Conservation (phyloP, 1,140 invertebrate species). For the Euura lappo region DNA sequence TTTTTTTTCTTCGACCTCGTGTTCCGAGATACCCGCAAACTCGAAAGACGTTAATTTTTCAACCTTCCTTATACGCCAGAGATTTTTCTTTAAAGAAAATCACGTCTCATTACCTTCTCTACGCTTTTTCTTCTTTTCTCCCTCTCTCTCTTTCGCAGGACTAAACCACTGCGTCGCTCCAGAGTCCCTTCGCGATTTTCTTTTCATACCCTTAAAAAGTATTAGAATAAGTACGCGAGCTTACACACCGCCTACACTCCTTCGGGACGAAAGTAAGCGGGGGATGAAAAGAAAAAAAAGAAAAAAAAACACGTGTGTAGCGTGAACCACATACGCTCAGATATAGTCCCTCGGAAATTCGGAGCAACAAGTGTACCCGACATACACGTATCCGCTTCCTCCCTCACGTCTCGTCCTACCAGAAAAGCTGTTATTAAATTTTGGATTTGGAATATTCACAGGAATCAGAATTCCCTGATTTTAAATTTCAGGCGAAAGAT, state of each 20-base stretch:
- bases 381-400: not conserved
- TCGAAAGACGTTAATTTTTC: slow-evolving; percentile 20
- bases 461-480: too few species aligned
- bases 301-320: not conserved
- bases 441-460: too few species aligned
- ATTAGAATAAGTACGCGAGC: not conserved
- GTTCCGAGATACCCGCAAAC: slow-evolving; percentile 8
- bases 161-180: too few species aligned
- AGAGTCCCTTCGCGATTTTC: not conserved
- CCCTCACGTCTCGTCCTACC: not conserved
- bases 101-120: not conserved
- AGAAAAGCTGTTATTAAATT: too few species aligned
- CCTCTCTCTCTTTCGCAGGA: not conserved
- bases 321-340: not conserved
- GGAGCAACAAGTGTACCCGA: slow-evolving; percentile 2
- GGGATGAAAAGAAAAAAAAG: not conserved
- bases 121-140: not conserved
- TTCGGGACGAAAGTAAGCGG: not conserved
- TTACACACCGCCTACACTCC: not conserved
- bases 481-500: too few species aligned
- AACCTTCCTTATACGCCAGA: not conserved
- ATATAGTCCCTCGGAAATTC: not conserved
- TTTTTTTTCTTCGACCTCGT: slow-evolving; percentile 8
- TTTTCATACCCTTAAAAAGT: not conserved
- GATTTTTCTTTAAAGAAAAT: not conserved